Percentiles rank a stretch among this genome's conserved stretches.
Conservation (phyloP, 2,797 vertebrate species). For the Alcedo atthis region DNA sequence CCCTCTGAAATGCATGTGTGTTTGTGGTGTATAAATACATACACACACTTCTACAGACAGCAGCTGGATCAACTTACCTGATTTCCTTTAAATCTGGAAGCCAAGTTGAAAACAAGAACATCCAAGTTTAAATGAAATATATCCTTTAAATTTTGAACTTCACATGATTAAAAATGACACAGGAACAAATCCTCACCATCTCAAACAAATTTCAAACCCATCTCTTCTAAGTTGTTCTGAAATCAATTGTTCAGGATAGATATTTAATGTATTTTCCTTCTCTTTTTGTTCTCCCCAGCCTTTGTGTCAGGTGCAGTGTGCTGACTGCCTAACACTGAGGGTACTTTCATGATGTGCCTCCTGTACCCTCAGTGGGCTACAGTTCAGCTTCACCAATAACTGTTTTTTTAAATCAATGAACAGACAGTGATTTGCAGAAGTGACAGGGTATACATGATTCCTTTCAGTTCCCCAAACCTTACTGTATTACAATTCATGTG, state of each 20-base stretch:
- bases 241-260: neutral
- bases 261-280: neutral
- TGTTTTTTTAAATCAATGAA: neutral
- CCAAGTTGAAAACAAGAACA: neutral
- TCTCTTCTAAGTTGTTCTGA: neutral
- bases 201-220: too few species aligned
- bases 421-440: neutral
- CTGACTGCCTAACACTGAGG: neutral
- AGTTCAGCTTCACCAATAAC: neutral
- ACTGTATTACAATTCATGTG: neutral
- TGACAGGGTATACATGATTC: neutral
- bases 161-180: neutral
- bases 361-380: neutral
- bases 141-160: neutral
- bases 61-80: neutral
- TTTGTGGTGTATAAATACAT: neutral
- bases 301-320: fast-evolving
- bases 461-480: neutral
- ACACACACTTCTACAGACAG: neutral
- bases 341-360: neutral
- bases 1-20: neutral
- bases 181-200: neutral
- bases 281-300: neutral
- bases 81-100: neutral
- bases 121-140: neutral